These are phyloP conservation scores for Syrphus vitripennis DNA, from an alignment of 2,888 invertebrate species.

Conservation along the genomic window DNA sequence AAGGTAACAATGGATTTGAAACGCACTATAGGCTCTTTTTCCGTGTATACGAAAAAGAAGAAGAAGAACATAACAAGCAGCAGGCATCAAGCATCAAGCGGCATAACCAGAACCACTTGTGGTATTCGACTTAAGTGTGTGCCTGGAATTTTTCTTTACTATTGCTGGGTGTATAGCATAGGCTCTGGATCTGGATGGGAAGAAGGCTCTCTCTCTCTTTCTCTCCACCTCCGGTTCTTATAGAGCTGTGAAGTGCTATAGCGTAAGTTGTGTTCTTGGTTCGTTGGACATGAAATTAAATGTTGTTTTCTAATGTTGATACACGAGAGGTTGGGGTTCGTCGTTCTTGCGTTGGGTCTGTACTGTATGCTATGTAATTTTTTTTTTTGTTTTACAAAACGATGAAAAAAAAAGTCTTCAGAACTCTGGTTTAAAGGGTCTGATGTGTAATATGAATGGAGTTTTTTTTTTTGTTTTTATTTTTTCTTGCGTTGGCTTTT, in stretches of 20 bases:
- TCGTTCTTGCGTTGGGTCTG: slow-evolving; percentile 10
- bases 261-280: slow-evolving; percentile 61
- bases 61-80: slow-evolving; percentile 35
- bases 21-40: slow-evolving; percentile 47
- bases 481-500: slow-evolving; percentile 7
- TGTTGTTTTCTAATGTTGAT: slow-evolving; percentile 62
- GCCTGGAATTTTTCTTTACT: slow-evolving; percentile 44
- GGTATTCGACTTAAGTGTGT: slow-evolving; percentile 63
- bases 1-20: slow-evolving; percentile 52
- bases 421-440: background rate
- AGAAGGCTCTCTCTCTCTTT: background rate
- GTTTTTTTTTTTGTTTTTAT: slow-evolving; percentile 23
- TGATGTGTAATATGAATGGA: slow-evolving; percentile 20
- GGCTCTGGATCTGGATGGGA: background rate
- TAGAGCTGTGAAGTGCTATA: slow-evolving; percentile 58
- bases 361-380: background rate
- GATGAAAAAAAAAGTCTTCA: slow-evolving; percentile 9
- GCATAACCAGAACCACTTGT: slow-evolving; percentile 53
- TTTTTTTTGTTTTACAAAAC: background rate
- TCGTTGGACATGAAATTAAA: slow-evolving; percentile 70
- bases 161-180: background rate
- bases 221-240: background rate
- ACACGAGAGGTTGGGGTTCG: slow-evolving; percentile 36
- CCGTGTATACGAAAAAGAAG: no score
- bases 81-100: slow-evolving; percentile 25